Evolutionary conservation across 2,797 vertebrate genomes (phyloP).

Genomic region (Dicrostonyx torquatus): DNA sequence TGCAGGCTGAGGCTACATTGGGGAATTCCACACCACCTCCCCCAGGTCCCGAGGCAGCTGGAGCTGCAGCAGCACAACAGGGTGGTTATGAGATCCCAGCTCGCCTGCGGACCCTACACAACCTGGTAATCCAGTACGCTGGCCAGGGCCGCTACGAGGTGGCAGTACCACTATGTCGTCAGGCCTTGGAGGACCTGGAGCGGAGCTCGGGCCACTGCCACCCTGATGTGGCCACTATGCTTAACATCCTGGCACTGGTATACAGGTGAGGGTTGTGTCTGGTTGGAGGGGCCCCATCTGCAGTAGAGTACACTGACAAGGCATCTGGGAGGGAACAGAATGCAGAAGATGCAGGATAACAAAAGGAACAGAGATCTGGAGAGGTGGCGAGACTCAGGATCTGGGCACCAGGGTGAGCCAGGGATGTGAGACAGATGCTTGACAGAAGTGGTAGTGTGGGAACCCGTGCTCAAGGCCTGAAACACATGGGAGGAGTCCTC

Average conservation of each 20-base stretch:
- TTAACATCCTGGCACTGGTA: slow-evolving; percentile 93
- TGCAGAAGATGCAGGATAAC: not conserved
- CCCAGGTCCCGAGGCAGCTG: slow-evolving; percentile 81
- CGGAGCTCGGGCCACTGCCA: slow-evolving; percentile 94
- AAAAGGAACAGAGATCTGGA: not conserved
- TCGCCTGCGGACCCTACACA: slow-evolving; percentile 92
- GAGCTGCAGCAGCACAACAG: slow-evolving; percentile 90
- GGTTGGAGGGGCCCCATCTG: fast-evolving
- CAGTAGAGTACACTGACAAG: not conserved
- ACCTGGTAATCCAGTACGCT: slow-evolving; percentile 94
- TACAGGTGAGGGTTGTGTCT: slow-evolving; percentile 87
- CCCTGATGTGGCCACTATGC: slow-evolving; percentile 94
- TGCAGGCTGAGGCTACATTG: not conserved
- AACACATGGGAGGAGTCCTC: not conserved
- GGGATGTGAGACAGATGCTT: too few species aligned
- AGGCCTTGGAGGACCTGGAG: slow-evolving; percentile 94
- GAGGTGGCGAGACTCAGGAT: not conserved
- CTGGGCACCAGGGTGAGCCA: not conserved
- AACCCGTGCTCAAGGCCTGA: not conserved
- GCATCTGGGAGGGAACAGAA: not conserved
- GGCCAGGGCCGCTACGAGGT: slow-evolving; percentile 94
- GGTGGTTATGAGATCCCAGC: slow-evolving; percentile 94
- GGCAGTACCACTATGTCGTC: slow-evolving; percentile 93
- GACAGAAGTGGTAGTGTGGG: not conserved
- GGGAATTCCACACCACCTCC: not conserved